Base-by-base conservation (phyloP, 2,888 invertebrate species). In the Abrostola tripartita region DNA sequence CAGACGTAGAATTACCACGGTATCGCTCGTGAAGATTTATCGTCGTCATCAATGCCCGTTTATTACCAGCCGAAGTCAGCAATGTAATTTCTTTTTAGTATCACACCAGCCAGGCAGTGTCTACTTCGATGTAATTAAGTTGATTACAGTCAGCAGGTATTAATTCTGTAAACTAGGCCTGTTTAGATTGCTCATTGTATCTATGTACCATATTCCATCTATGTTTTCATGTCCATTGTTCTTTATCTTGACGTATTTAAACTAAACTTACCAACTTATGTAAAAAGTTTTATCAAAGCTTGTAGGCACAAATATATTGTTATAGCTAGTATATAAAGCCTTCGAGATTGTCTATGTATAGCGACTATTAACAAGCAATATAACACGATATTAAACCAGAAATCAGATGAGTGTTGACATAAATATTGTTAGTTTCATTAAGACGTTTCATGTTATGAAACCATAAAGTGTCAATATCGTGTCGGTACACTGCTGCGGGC, bases 391-490 rank as follows among this genome's bases (percentile, higher is more conserved):
- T 41, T 54, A 66, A 68, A 66, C 44, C 57, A 51, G 7, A 47
- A 58, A 53, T 66, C 53, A 50, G 38, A 47, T 53, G 60, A 56
- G 52, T 65, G 61, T 71, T 59, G 69, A 53, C 65, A 61, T 73
- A 54, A 61, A 72, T 63, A 62, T 65, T 65, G 57, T 61, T 60
- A 40, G 57, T 49, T 73, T 71, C 61, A 79, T 73, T 71, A 70
- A 66, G 65, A 68, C 52, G 68, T 78, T 78, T 72, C 81, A 76
- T 83, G 81, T 73, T 75, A 82, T 74, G 75, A 56, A 74, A 74
- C 77, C 71, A 83, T 85, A 71, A 82, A 75, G 63, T 78, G 70
- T 77, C 82, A 69, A 74, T 81, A 77, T 66, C 53, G 72, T 75
- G 77, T 74, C 52, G 57, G 54, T 73, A 65, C 62, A 57, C 57